Percentiles rank a stretch among this genome's conserved stretches.
Evolutionary conservation across 2,888 invertebrate genomes (phyloP).

Genomic region (Tupiocoris notatus): DNA sequence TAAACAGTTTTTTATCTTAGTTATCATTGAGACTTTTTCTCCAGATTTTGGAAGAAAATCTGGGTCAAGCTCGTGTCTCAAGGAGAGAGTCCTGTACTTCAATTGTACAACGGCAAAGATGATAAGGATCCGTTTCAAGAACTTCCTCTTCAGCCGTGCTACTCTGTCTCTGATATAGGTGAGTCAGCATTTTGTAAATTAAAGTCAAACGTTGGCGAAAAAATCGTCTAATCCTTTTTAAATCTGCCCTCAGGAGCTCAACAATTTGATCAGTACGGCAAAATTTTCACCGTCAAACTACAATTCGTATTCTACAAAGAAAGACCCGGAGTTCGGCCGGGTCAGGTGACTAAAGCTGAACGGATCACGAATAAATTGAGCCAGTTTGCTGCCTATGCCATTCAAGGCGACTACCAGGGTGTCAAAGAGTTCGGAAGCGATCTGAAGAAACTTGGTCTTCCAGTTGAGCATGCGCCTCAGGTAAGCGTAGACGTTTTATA

Average conservation of each 20-base stretch:
- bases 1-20: not conserved
- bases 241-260: conserved; percentile 67
- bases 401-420: conserved; percentile 89
- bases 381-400: conserved; percentile 90
- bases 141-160: conserved; percentile 88
- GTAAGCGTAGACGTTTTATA: conserved; percentile 56
- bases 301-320: conserved; percentile 99
- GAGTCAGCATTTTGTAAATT: conserved; percentile 41
- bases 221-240: not conserved
- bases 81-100: conserved; percentile 80
- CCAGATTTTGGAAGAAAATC: conserved; percentile 94
- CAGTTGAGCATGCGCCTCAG: conserved; percentile 96
- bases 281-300: conserved; percentile 93
- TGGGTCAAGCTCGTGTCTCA: conserved; percentile 77
- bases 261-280: conserved; percentile 98
- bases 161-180: conserved; percentile 86
- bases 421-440: conserved; percentile 92
- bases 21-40: conserved; percentile 43
- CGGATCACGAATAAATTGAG: conserved; percentile 85
- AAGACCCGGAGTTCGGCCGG: conserved; percentile 91
- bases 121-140: conserved; percentile 95
- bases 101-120: conserved; percentile 75
- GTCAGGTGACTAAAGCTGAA: conserved; percentile 91
- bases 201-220: not conserved
- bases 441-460: conserved; percentile 86